Evolutionary conservation across 2,888 invertebrate genomes (phyloP), one percentile per base, ranked within the genome.

Genomic region (Leucania comma): DNA sequence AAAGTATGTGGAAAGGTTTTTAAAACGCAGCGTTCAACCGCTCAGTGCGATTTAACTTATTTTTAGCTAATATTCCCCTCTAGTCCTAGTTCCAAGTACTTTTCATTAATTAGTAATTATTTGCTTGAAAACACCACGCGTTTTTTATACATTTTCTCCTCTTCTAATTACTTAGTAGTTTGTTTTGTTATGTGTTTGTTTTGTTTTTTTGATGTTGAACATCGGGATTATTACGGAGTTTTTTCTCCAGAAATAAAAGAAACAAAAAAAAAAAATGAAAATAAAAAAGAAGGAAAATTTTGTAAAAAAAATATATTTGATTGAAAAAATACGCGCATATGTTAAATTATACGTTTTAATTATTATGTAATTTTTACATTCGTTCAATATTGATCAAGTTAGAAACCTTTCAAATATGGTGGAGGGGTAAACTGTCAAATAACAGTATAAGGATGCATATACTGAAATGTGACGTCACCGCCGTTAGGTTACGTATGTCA

Each of bases 191-290:
- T 38, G 38, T 38, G 10, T 65, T 53, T 38, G 53, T 74, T 68
- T 24, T n/a, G 59, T 66, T 63, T 77, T 66, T 63, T 70, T 63
- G 75, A 80, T 67, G 75, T 80, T 71, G 80, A 61, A 78, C 72
- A 46, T 80, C 76, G 78, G 78, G 78, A 78, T 78, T 78, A 78
- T 78, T 78, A 72, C 75, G 75, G 58, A 67, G 78, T 75, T 61
- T 70, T 20, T 53, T 9, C 22, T 2, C 17, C 9, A 12, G n/a
- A 63, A 32, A 24, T 17, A 10, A 4, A n/a, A 35, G 35, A 35
- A 46, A n/a, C 20, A 5, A 4, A 42, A 32, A 14, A 20, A 24
- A 38, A 24, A 35, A 5, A 8, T 1, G 3, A 2, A 6, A 29
- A 38, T 46, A 61, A 63, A 62, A 56, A 48, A 3, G 0, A n/a